Percentiles rank a stretch among this genome's conserved stretches.
These are phyloP conservation scores for Lymantria dispar DNA, from an alignment of 2,888 invertebrate genomes.

Conservation along the genomic window DNA sequence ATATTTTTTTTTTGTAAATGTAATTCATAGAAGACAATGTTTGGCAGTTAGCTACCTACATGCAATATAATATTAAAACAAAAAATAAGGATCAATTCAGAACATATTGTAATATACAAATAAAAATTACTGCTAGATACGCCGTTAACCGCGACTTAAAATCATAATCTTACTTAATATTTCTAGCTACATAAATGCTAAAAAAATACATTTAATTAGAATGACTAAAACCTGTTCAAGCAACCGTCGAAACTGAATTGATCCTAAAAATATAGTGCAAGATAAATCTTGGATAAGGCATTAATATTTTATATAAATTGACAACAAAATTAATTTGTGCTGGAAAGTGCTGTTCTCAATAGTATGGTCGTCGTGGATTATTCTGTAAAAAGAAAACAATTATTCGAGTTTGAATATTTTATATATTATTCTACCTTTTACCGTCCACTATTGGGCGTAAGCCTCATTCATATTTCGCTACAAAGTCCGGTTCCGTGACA, in stretches of 20 bases:
- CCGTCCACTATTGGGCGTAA: too few species aligned
- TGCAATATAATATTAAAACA: neutral
- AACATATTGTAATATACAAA: too few species aligned
- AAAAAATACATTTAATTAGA: neutral
- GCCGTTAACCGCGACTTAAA: too few species aligned
- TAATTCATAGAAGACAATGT: conserved; percentile 4
- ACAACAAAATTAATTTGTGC: conserved; percentile 3
- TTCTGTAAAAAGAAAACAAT: conserved; percentile 84
- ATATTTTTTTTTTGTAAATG: neutral
- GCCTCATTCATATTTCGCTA: too few species aligned
- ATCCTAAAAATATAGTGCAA: too few species aligned
- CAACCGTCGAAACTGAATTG: too few species aligned
- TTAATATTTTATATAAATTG: too few species aligned
- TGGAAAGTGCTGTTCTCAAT: conserved; percentile 68
- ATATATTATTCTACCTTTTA: too few species aligned
- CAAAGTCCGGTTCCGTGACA: too few species aligned
- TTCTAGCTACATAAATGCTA: neutral
- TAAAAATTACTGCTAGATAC: too few species aligned
- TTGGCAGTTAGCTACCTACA: conserved; percentile 3
- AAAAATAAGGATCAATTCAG: neutral
- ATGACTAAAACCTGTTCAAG: too few species aligned
- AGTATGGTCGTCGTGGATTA: conserved; percentile 93
- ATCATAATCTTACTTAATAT: neutral
- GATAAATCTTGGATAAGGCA: too few species aligned
- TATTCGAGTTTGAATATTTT: neutral